A percentile compares a stretch with the other conserved stretches of the same genome.
Evolutionary conservation across 2,888 invertebrate genomes (phyloP).

Genomic region (Eudasyphora cyanicolor): DNA sequence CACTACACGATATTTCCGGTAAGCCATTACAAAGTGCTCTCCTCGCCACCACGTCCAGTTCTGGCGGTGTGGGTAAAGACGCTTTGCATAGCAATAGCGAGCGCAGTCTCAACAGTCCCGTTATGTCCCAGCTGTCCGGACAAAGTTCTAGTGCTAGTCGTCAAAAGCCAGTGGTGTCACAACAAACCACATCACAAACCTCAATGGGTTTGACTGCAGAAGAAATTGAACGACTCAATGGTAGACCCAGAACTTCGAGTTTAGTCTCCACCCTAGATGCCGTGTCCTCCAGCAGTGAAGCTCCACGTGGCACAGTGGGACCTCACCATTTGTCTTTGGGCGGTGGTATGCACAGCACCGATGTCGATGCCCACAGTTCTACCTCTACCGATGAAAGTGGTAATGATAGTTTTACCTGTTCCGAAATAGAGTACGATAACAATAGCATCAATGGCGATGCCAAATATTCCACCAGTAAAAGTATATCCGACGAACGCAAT

Average conservation of each 20-base stretch:
- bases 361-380: conserved; percentile 87
- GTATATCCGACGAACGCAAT: conserved; percentile 83
- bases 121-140: conserved; percentile 94
- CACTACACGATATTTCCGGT: conserved; percentile 95
- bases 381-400: conserved; percentile 95
- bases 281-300: conserved; percentile 94
- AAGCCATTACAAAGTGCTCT: conserved; percentile 94
- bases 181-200: conserved; percentile 86
- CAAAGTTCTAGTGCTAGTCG: conserved; percentile 91
- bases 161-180: conserved; percentile 85
- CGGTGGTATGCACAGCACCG: conserved; percentile 84
- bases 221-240: conserved; percentile 94
- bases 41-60: conserved; percentile 93
- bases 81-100: conserved; percentile 95
- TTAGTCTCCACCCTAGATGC: conserved; percentile 95
- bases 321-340: conserved; percentile 86
- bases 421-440: conserved; percentile 98
- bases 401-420: conserved; percentile 98
- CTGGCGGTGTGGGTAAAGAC: conserved; percentile 93
- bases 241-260: conserved; percentile 92
- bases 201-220: conserved; percentile 94
- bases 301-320: conserved; percentile 85
- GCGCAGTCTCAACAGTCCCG: conserved; percentile 93
- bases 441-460: conserved; percentile 91
- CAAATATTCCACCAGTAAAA: conserved; percentile 83